Evolutionary conservation across 2,113 vertebrate species (phyloP).

Genomic region (Hyperopisus bebe): DNA sequence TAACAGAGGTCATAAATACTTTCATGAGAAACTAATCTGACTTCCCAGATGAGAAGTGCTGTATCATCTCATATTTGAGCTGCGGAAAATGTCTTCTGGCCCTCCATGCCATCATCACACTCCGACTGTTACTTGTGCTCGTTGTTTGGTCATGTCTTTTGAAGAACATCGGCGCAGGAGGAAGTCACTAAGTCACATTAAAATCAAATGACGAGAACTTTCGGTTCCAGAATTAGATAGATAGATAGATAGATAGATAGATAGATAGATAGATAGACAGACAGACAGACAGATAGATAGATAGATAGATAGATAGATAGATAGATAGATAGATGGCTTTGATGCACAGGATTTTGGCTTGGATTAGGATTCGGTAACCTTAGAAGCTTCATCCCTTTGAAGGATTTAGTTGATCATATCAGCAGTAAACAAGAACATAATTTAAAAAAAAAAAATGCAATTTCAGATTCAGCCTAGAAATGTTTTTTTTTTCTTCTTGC

Average conservation of each 20-base stretch:
- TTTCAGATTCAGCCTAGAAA: background rate
- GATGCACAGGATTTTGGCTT: background rate
- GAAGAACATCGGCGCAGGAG: too few relatives aligned
- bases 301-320: background rate
- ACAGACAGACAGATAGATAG: background rate
- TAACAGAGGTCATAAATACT: constrained; percentile 12
- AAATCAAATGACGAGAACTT: background rate
- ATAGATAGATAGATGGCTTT: background rate
- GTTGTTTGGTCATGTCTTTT: background rate
- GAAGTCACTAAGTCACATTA: background rate
- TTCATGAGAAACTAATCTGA: constrained; percentile 18
- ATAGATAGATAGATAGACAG: background rate
- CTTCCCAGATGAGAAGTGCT: constrained; percentile 10
- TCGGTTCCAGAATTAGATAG: background rate
- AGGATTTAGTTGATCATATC: background rate
- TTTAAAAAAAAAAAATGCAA: background rate
- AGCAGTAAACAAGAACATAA: background rate
- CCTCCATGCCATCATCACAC: background rate
- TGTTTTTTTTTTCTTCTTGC: background rate
- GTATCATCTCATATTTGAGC: constrained; percentile 9
- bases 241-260: background rate
- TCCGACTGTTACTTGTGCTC: background rate
- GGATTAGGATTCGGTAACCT: background rate
- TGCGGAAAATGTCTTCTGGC: background rate
- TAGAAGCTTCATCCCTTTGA: background rate